Conservation (phyloP, 2,797 vertebrate genomes). For the Limnodromus scolopaceus region DNA sequence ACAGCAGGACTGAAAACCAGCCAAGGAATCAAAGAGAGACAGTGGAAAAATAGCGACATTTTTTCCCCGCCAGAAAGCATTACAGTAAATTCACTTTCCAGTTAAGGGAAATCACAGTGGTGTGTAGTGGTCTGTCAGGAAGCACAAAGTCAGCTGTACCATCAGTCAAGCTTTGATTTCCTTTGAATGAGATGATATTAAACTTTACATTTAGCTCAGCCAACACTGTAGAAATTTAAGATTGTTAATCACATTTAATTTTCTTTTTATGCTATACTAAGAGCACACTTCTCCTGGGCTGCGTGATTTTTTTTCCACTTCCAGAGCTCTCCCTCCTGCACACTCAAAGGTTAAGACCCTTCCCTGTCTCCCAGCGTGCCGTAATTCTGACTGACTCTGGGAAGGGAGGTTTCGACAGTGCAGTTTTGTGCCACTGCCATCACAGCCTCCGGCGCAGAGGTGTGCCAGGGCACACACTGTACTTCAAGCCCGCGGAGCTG, state of each 20-base stretch:
- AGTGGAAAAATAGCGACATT: background rate
- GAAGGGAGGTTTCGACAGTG: accelerated
- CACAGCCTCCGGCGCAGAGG: background rate
- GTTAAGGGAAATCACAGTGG: background rate
- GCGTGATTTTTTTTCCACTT: background rate
- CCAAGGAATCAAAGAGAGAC: background rate
- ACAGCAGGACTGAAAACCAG: background rate
- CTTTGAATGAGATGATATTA: background rate
- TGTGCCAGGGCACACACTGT: background rate
- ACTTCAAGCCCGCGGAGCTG: background rate
- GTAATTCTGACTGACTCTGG: accelerated
- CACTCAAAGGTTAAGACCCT: background rate
- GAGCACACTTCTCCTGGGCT: background rate
- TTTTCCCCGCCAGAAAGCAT: background rate
- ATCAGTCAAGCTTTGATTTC: background rate
- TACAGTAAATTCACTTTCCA: background rate
- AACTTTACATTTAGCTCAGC: background rate
- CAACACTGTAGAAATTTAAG: background rate
- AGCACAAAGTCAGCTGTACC: background rate
- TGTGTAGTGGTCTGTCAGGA: background rate
- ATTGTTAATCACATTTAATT: background rate
- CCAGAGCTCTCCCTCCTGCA: background rate
- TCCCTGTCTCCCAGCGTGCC: accelerated
- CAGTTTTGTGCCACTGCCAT: background rate
- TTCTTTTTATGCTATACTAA: background rate